Percentiles rank a stretch among this genome's conserved stretches.
These are phyloP conservation scores for Latrodectus geometricus DNA, from an alignment of 1,140 invertebrate species.

Conservation along the genomic window DNA sequence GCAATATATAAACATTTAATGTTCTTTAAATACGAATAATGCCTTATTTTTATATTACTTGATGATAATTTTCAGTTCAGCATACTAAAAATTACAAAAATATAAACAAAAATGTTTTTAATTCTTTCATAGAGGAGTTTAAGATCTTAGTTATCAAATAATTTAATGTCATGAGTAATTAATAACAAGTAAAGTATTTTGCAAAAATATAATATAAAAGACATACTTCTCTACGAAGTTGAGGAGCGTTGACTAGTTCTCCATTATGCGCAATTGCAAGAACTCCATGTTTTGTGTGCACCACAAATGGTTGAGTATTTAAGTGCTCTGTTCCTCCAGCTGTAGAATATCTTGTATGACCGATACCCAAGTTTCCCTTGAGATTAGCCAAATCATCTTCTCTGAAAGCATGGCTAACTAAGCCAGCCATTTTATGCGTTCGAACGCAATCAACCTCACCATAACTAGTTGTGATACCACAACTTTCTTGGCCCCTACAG, in stretches of 20 bases:
- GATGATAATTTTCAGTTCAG: too few species aligned
- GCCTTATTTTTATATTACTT: too few species aligned
- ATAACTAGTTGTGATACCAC: conserved; percentile 93
- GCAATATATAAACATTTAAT: too few species aligned
- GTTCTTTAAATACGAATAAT: too few species aligned
- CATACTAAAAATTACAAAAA: too few species aligned
- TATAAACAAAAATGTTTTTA: too few species aligned
- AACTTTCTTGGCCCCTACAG: conserved; percentile 91
- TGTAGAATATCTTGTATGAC: conserved; percentile 96
- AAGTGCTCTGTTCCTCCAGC: conserved; percentile 91
- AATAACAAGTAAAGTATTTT: too few species aligned
- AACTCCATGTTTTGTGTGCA: conserved; percentile 93
- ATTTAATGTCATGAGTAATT: too few species aligned
- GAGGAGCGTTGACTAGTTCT: conserved; percentile 95
- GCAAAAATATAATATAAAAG: background rate
- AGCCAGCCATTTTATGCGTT: conserved; percentile 86
- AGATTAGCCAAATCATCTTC: conserved; percentile 88
- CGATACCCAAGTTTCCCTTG: conserved; percentile 92
- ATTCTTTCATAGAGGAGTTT: too few species aligned
- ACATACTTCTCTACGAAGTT: conserved; percentile 83
- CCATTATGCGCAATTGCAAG: conserved; percentile 97
- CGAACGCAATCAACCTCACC: conserved; percentile 72
- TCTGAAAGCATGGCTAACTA: conserved; percentile 93
- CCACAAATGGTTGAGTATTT: conserved; percentile 90
- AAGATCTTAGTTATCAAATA: too few species aligned